Conservation (phyloP, 2,113 vertebrate genomes). For the Conger conger region DNA sequence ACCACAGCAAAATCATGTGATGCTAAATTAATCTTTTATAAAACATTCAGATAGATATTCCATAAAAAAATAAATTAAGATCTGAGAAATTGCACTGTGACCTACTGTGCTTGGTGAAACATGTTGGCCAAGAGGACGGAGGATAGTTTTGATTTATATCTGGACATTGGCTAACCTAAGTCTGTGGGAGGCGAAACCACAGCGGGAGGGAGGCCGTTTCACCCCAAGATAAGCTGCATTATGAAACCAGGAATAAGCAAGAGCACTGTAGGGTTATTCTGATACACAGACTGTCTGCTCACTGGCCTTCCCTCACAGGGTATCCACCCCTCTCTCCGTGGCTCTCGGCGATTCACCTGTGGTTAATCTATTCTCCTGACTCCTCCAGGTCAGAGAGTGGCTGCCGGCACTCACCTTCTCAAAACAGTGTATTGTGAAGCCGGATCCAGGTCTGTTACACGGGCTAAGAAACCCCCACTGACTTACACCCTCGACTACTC, state of each 20-base stretch:
- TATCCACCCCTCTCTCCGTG: not conserved
- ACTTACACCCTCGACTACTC: not conserved
- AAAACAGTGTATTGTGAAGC: conserved; percentile 46
- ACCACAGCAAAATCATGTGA: too few species aligned
- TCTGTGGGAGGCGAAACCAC: not conserved
- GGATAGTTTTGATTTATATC: not conserved
- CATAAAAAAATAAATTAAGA: not conserved
- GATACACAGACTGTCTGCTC: not conserved
- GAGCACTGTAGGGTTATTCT: not conserved
- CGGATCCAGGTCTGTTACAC: conserved; percentile 6
- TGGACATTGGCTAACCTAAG: not conserved
- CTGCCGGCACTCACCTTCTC: conserved; percentile 41
- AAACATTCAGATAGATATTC: too few species aligned
- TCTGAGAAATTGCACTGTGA: not conserved
- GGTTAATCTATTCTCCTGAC: conserved; percentile 37
- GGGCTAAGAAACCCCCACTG: not conserved
- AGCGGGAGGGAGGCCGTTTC: not conserved
- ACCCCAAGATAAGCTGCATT: not conserved
- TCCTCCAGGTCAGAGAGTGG: conserved; percentile 30
- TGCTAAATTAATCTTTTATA: too few species aligned
- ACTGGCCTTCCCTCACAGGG: not conserved
- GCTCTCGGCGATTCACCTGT: conserved; percentile 5
- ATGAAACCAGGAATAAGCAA: not conserved
- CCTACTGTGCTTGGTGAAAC: not conserved
- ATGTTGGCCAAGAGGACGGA: not conserved